Evolutionary conservation across 2,888 invertebrate genomes (phyloP).

Genomic region (Cinara cedri): DNA sequence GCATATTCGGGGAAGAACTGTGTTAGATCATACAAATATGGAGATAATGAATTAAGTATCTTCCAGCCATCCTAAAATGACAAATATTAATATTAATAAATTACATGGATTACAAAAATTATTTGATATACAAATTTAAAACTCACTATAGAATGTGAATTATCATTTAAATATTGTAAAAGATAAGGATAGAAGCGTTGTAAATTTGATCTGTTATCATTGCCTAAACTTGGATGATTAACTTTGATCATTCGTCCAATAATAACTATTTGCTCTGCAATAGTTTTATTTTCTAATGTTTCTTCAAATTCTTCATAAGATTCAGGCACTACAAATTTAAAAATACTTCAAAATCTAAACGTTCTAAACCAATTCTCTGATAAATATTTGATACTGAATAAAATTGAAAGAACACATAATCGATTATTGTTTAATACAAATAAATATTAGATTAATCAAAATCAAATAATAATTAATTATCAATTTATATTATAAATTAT

Average conservation of each 20-base stretch:
- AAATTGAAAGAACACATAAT: no score
- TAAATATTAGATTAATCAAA: no score
- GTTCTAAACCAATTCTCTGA: not conserved
- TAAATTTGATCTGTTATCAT: slow-evolving; percentile 79
- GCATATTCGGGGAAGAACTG: slow-evolving; percentile 74
- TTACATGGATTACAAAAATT: not conserved
- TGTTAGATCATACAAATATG: slow-evolving; percentile 71
- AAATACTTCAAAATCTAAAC: not conserved
- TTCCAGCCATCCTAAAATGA: slow-evolving; percentile 60
- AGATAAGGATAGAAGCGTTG: slow-evolving; percentile 76
- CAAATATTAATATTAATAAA: slow-evolving; percentile 24
- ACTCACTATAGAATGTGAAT: slow-evolving; percentile 44
- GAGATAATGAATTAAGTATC: slow-evolving; percentile 63
- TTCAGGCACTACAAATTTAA: slow-evolving; percentile 68
- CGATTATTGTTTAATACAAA: no score
- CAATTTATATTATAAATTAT: no score
- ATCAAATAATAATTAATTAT: no score
- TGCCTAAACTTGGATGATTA: slow-evolving; percentile 81
- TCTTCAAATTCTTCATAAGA: slow-evolving; percentile 71
- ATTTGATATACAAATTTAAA: not conserved
- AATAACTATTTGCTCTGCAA: slow-evolving; percentile 73
- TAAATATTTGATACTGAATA: not conserved
- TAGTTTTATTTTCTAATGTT: slow-evolving; percentile 69
- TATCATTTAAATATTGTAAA: slow-evolving; percentile 78
- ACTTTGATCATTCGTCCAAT: slow-evolving; percentile 85